Evolutionary conservation across 2,888 invertebrate species (phyloP), one percentile per base, ranked within the genome.

Genomic region (Xiphydria camelus): DNA sequence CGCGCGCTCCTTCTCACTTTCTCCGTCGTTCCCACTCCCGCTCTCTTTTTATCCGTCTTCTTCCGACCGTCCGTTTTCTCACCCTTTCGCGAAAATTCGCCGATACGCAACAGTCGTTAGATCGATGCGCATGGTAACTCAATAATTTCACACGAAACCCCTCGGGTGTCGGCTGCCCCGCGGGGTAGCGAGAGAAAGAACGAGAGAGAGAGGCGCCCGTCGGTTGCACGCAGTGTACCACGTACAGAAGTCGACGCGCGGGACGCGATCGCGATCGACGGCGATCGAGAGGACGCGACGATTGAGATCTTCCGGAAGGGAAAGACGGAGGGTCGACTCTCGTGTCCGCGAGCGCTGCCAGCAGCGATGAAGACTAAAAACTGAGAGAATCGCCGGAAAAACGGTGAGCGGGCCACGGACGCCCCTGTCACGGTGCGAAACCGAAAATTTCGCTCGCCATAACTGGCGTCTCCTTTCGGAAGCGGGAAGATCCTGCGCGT

Each of bases 291-390:
- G n/a, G n/a, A n/a, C n/a, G n/a, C n/a, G n/a, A n/a, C n/a, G n/a
- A n/a, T n/a, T n/a, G n/a, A n/a, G n/a, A n/a, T n/a, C n/a, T n/a
- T n/a, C n/a, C n/a, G n/a, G n/a, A n/a, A n/a, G n/a, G n/a, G n/a
- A n/a, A n/a, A n/a, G n/a, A n/a, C n/a, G n/a, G n/a, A n/a, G n/a
- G 41, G 47, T 47, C 45, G 36, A 53, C 54, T 53, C 49, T 49
- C 46, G 42, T 59, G 54, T 65, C 61, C 62, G n/a, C n/a, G 55
- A 62, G 64, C 68, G 64, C 68, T 63, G 68, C 69, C 69, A 66
- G 68, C 67, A 69, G 69, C 68, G 68, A 66, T 57, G 61, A 63
- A 59, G 63, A 69, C 67, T 64, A 60, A 59, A 55, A 47, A 54
- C 57, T 50, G 52, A 45, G 56, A 55, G 52, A 51, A 49, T 49